Percentiles rank a stretch among this genome's conserved stretches.
These are phyloP conservation scores for Syngnathus scovelli DNA, from an alignment of 2,113 vertebrate genomes.

Conservation along the genomic window DNA sequence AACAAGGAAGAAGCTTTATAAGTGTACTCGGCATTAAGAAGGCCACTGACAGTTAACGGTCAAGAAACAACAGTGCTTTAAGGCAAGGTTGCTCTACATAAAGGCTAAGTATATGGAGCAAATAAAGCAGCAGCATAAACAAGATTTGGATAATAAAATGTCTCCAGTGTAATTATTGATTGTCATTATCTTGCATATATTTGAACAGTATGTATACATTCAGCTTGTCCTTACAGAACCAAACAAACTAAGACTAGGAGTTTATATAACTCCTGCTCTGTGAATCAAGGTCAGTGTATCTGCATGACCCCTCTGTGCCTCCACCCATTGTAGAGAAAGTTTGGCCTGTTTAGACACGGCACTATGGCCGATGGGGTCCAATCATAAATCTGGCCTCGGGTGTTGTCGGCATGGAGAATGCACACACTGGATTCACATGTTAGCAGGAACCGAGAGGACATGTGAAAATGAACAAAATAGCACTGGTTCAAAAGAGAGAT, in stretches of 20 bases:
- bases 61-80: conserved; percentile 40
- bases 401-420: conserved; percentile 51
- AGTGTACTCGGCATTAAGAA: conserved; percentile 61
- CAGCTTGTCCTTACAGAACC: conserved; percentile 49
- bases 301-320: conserved; percentile 48
- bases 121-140: conserved; percentile 28
- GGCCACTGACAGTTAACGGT: conserved; percentile 44
- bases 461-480: neutral
- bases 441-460: conserved; percentile 16
- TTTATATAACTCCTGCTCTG: conserved; percentile 35
- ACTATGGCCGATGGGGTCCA: conserved; percentile 25
- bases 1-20: conserved; percentile 36
- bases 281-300: conserved; percentile 37
- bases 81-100: conserved; percentile 15
- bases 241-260: conserved; percentile 18
- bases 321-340: conserved; percentile 42
- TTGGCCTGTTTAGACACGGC: conserved; percentile 60
- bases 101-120: conserved; percentile 19
- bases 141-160: conserved; percentile 33
- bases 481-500: conserved; percentile 9
- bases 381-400: conserved; percentile 29
- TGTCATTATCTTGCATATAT: conserved; percentile 45
- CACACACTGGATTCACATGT: conserved; percentile 28
- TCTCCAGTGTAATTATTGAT: conserved; percentile 57
- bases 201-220: conserved; percentile 53